Evolutionary conservation across 1,140 invertebrate genomes (phyloP), one percentile per base, ranked within the genome.

Genomic region (Ostrea edulis): DNA sequence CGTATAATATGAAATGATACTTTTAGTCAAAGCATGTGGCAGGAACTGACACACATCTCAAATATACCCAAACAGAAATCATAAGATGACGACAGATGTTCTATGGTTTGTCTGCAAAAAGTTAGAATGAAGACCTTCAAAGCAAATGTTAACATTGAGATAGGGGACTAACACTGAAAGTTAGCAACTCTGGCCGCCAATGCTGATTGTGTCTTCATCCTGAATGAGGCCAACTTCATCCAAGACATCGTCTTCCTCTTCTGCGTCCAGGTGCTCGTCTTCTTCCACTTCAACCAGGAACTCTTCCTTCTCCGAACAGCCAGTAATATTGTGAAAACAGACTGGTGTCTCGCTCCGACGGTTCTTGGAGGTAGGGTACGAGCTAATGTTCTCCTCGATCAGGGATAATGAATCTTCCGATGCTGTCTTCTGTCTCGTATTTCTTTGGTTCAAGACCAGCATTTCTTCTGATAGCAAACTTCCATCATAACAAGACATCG

Each of bases 391-490:
- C 25, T 77, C 68, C 25, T 77, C 29, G 12, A 35, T 77, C 68
- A 77, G 68, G 4, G 68, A 71, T 12, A 29, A 25, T 8, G 68
- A 12, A 35, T 77, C 68, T 35, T 77, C 68, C 2, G 68, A 35
- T 4, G 25, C 7, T 44, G 8, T 9, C 29, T 14, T 35, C 29
- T 25, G 25, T 35, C 9, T 25, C 9, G 25, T 29, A 25, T 77
- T 77, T 77, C 68, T 22, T 77, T 77, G 25, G 29, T 77, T 77
- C 22, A 77, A 17, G 68, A 77, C 2, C 68, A 77, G 35, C 3
- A 77, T 77, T 9, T 25, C 29, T 77, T 77, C 68, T 25, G 68
- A 77, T 14, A 77, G 35, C 25, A 77, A 14, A 77, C 68, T 77
- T 11, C 68, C 68, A 35, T 77, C 68, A 77, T 77, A 77, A 25